Evolutionary conservation across 2,888 invertebrate genomes (phyloP), one percentile per base, ranked within the genome.

Genomic region (Empis stercorea): DNA sequence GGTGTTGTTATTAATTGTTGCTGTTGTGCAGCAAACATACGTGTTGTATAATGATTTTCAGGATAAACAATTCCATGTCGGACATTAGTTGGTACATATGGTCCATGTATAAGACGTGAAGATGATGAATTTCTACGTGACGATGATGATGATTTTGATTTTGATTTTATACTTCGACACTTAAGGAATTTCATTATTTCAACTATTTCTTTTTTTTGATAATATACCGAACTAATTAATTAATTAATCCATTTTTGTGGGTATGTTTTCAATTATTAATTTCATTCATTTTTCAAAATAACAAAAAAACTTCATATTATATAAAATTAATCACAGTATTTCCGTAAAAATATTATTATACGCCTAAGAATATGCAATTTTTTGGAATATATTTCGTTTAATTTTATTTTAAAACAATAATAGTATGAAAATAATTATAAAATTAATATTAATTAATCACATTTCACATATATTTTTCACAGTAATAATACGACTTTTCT

Each of bases 161-260:
- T 65, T 30, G 61, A 61, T 55, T 64, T 66, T 48, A 65, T 62
- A 55, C 66, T 66, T 50, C 59, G 64, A 34, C 65, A 65, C 50
- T 65, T 58, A 46, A 27, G 23, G 23, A 27, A 27, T 27, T 27
- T 27, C 23, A 27, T 27, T 27, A 27, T 27, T 27, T 9, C 23
- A 27, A 27, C 7, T 27, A 27, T 27, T 27, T 17, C 6, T 16
- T 40, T 14, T 40, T 27, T 23, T 40, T 7, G n/a, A 27, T 27
- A 11, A n/a, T n/a, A n/a, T n/a, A n/a, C n/a, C n/a, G n/a, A n/a
- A n/a, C n/a, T n/a, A n/a, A n/a, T n/a, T n/a, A n/a, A n/a, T n/a
- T n/a, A n/a, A n/a, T 11, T n/a, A 23, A 40, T 14, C 27, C 20
- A 23, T 40, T 40, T 27, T 40, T 13, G 5, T n/a, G 20, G 13